phyloP scores from a whole-genome alignment of 2,888 invertebrate species.

The Tenthredo livida region DNA sequence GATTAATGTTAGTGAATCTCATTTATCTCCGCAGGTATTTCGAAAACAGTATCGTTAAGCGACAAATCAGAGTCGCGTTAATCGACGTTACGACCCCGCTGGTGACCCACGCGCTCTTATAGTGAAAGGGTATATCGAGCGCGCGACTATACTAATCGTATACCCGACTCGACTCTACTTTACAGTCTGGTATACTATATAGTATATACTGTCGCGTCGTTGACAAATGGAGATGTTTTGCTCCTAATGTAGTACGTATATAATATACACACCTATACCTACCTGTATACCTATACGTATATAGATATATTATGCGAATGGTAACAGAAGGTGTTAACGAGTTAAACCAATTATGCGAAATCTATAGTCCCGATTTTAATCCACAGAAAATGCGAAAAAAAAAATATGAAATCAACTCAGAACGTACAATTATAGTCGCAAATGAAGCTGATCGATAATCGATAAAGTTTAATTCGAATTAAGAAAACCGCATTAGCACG shows the following conservation, averaged over 20 bases:
- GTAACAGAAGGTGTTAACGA: not conserved
- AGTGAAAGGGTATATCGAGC: conserved; percentile 36
- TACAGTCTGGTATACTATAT: not conserved
- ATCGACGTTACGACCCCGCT: conserved; percentile 6
- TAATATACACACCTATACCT: too few relatives aligned
- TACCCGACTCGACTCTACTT: not conserved
- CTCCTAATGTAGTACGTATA: conserved; percentile 1
- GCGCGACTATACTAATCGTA: not conserved
- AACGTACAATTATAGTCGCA: too few relatives aligned
- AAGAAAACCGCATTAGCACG: not conserved
- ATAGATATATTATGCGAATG: not conserved
- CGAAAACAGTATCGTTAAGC: conserved; percentile 52
- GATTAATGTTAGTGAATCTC: not conserved
- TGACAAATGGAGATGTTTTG: conserved; percentile 48
- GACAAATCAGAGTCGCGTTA: conserved; percentile 53
- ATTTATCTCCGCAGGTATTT: not conserved
- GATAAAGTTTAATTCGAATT: not conserved
- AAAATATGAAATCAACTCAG: too few relatives aligned
- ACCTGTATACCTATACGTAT: not conserved
- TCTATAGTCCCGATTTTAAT: not conserved
- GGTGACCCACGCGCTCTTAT: conserved; percentile 13
- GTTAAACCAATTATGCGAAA: not conserved
- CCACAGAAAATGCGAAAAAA: not conserved
- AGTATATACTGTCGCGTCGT: not conserved
- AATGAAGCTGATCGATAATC: not conserved